Evolutionary conservation across 1,140 invertebrate genomes (phyloP).

Genomic region (Eubasilissa regina): DNA sequence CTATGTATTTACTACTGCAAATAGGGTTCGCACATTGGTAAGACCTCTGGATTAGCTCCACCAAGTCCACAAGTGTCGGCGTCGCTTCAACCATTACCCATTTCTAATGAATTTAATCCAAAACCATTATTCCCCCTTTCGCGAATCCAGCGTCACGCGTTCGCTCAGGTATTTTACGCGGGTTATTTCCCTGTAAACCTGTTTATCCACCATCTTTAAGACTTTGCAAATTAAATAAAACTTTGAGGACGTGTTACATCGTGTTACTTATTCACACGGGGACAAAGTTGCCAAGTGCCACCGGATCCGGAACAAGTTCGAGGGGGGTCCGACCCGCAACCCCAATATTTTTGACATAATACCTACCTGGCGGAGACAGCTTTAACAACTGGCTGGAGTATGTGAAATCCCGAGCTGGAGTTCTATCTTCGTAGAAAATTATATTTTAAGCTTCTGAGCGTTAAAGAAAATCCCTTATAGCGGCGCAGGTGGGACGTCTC

Average conservation of each 20-base stretch:
- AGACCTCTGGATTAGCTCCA: too few species aligned
- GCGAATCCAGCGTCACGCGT: too few species aligned
- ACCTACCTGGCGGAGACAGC: slow-evolving; percentile 4
- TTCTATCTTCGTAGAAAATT: slow-evolving; percentile 29
- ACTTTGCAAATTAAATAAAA: too few species aligned
- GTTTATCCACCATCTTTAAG: too few species aligned
- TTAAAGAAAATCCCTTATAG: slow-evolving; percentile 17
- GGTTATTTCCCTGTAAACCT: too few species aligned
- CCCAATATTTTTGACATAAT: slow-evolving; percentile 15
- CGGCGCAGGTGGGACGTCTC: not conserved
- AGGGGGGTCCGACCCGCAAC: not conserved
- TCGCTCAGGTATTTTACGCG: too few species aligned
- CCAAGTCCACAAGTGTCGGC: too few species aligned
- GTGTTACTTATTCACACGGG: not conserved
- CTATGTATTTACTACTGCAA: too few species aligned
- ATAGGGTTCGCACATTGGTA: too few species aligned
- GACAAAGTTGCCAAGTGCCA: not conserved
- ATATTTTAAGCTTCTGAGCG: slow-evolving; percentile 11
- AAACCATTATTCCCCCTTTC: too few species aligned
- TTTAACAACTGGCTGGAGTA: slow-evolving; percentile 8
- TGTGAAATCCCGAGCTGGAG: slow-evolving; percentile 7
- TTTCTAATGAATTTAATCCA: too few species aligned
- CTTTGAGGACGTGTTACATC: not conserved
- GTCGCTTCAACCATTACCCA: too few species aligned
- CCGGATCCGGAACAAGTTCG: slow-evolving; percentile 10